phyloP scores from a whole-genome alignment of 2,113 vertebrate species.

The Nycticebus coucang region DNA sequence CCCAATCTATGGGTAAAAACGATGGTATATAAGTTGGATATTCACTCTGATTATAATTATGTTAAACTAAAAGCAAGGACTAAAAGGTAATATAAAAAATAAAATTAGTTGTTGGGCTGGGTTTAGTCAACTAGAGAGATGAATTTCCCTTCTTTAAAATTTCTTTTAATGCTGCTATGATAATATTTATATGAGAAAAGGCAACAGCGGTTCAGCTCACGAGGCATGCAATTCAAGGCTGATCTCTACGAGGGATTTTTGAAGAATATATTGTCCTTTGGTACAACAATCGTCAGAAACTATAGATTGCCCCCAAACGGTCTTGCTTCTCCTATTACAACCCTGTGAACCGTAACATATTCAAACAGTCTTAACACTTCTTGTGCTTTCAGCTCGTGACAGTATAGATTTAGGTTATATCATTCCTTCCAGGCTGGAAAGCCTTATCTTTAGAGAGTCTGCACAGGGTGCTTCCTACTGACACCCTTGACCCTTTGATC shows the following conservation, averaged over 20 bases:
- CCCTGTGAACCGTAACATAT: not conserved
- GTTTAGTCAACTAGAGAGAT: conserved; percentile 44
- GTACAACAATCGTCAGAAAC: not conserved
- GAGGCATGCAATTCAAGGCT: not conserved
- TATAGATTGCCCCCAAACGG: not conserved
- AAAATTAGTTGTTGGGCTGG: conserved; percentile 54
- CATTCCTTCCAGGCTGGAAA: not conserved
- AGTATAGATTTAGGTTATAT: not conserved
- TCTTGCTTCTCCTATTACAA: not conserved
- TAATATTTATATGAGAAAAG: conserved; percentile 48
- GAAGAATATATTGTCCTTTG: not conserved
- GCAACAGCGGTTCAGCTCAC: not conserved
- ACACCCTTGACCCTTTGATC: not conserved
- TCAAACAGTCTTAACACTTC: not conserved
- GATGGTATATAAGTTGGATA: not conserved
- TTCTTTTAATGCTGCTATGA: conserved; percentile 41
- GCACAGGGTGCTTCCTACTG: rapidly evolving
- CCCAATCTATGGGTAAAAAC: not conserved
- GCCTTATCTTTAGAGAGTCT: not conserved
- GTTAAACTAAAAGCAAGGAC: not conserved
- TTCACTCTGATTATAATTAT: conserved; percentile 48
- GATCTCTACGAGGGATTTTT: not conserved
- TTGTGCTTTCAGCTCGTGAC: not conserved
- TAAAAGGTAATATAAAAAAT: conserved; percentile 21
- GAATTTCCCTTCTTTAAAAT: conserved; percentile 43